Conservation (phyloP, 1,140 invertebrate species). For the Panagrolaimus sp. region DNA sequence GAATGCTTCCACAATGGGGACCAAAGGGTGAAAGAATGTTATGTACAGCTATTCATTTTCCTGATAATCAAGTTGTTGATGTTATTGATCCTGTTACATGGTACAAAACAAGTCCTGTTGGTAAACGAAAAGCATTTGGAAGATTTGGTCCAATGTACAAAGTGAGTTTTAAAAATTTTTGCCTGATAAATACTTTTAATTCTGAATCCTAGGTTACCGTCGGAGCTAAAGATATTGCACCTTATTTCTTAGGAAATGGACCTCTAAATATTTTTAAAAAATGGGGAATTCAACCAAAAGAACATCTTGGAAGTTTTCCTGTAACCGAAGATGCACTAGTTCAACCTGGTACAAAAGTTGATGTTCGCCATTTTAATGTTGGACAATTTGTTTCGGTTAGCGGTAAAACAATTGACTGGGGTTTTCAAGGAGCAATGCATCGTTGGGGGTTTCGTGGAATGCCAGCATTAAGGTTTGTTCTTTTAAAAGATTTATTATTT, state of each 20-base stretch:
- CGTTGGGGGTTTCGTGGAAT: slow-evolving; percentile 89
- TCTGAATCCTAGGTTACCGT: slow-evolving; percentile 49
- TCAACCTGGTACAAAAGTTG: slow-evolving; percentile 77
- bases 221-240: slow-evolving; percentile 47
- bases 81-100: slow-evolving; percentile 51
- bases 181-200: neutral
- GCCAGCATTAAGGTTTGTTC: slow-evolving; percentile 65
- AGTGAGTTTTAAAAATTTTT: slow-evolving; percentile 31
- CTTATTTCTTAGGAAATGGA: slow-evolving; percentile 71
- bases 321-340: slow-evolving; percentile 80
- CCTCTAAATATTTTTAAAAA: slow-evolving; percentile 80
- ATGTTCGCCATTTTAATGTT: slow-evolving; percentile 78
- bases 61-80: slow-evolving; percentile 51
- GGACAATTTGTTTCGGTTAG: slow-evolving; percentile 84
- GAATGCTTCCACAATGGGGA: slow-evolving; percentile 80
- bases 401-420: slow-evolving; percentile 84
- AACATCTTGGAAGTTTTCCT: slow-evolving; percentile 74
- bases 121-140: slow-evolving; percentile 55
- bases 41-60: slow-evolving; percentile 53
- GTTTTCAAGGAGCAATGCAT: slow-evolving; percentile 98
- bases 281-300: slow-evolving; percentile 82
- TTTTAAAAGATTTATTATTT: neutral
- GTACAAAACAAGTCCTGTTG: slow-evolving; percentile 39
- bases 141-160: slow-evolving; percentile 50
- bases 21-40: slow-evolving; percentile 44